phyloP scores from a whole-genome alignment of 2,113 vertebrate species.

The Petrocephalus zakoni region DNA sequence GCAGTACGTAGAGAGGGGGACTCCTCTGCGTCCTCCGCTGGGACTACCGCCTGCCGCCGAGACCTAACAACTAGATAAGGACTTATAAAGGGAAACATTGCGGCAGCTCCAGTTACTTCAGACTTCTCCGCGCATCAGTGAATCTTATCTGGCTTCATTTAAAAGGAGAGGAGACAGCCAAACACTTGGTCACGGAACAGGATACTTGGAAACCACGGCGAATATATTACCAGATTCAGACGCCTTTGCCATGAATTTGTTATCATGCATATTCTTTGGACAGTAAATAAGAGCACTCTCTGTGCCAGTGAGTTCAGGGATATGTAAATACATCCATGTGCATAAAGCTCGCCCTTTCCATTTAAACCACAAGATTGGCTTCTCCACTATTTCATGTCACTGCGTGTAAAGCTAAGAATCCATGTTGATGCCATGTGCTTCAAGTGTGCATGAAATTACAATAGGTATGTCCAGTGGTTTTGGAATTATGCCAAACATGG shows the following conservation, averaged over 20 bases:
- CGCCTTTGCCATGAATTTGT: constrained; percentile 24
- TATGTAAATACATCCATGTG: constrained; percentile 18
- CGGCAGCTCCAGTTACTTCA: constrained; percentile 4
- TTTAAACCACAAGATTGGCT: background rate
- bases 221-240: constrained; percentile 28
- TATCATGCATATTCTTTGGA: constrained; percentile 25
- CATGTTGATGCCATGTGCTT: constrained; percentile 2
- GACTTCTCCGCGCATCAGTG: constrained; percentile 34
- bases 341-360: background rate
- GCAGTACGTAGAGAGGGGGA: constrained; percentile 33
- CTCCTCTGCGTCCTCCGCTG: constrained; percentile 30
- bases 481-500: background rate
- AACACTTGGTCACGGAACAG: constrained; percentile 29
- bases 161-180: constrained; percentile 33
- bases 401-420: background rate
- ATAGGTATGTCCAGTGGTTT: background rate
- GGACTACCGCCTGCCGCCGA: constrained; percentile 36
- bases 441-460: background rate
- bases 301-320: constrained; percentile 1
- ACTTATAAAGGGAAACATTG: constrained; percentile 22
- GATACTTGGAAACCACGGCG: constrained; percentile 26
- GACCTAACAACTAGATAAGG: constrained; percentile 24
- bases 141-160: constrained; percentile 49
- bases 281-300: constrained; percentile 24
- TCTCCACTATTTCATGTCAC: background rate